Percentiles rank a stretch among this genome's conserved stretches.
phyloP scores from a whole-genome alignment of 2,888 invertebrate genomes.

The Ectemnius cavifrons region DNA sequence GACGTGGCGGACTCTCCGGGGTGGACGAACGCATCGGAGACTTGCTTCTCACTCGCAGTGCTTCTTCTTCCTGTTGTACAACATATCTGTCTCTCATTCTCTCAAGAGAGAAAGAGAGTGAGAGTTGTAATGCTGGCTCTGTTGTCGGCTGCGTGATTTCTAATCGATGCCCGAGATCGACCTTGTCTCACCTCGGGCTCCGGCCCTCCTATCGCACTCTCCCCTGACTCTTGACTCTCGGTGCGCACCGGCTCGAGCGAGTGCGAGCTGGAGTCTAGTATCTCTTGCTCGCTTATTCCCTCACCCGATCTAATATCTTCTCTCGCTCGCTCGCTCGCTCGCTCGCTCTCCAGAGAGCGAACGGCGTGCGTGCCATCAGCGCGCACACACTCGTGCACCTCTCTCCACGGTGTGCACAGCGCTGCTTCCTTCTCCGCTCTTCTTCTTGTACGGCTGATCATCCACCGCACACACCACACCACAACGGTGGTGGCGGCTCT shows the following conservation, averaged over 20 bases:
- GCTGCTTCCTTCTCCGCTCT: slow-evolving; percentile 5
- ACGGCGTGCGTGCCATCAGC: background rate
- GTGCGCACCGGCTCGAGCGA: background rate
- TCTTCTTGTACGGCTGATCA: background rate
- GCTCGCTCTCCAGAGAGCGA: background rate
- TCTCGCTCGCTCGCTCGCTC: background rate
- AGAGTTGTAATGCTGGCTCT: too few species aligned
- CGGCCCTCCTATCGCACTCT: slow-evolving; percentile 36
- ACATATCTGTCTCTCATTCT: too few species aligned
- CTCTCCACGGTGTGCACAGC: background rate
- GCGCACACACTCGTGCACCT: slow-evolving; percentile 1
- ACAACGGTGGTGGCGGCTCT: slow-evolving; percentile 26
- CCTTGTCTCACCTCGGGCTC: slow-evolving; percentile 45
- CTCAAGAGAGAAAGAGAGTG: too few species aligned
- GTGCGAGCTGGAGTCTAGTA: too few species aligned
- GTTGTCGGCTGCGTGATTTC: slow-evolving; percentile 43
- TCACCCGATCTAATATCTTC: too few species aligned
- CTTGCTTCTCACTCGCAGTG: too few species aligned
- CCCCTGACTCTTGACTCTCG: slow-evolving; percentile 18
- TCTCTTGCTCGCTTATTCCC: too few species aligned
- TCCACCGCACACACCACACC: slow-evolving; percentile 9
- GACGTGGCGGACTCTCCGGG: slow-evolving; percentile 19
- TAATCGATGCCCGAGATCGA: slow-evolving; percentile 46
- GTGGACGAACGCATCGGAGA: slow-evolving; percentile 28
- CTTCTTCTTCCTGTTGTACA: too few species aligned